Conservation (phyloP, 2,888 invertebrate genomes). For the Polylopha cassiicola region DNA sequence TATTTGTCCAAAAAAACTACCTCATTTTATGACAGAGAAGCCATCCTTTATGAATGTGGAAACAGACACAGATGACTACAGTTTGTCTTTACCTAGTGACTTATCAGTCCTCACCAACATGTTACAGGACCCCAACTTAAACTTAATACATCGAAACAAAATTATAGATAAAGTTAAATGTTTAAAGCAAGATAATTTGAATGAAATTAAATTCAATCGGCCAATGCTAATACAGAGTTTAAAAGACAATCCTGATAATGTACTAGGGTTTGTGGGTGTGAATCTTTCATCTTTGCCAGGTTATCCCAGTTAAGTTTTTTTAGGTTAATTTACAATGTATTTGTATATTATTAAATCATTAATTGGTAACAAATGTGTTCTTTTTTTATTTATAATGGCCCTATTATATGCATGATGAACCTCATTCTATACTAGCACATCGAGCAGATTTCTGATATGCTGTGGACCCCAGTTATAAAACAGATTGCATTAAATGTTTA, state of each 20-base stretch:
- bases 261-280: constrained; percentile 56
- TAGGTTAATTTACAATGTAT: background rate
- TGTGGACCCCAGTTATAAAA: no score
- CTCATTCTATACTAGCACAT: no score
- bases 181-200: constrained; percentile 41
- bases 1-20: constrained; percentile 45
- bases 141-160: constrained; percentile 38
- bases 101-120: constrained; percentile 41
- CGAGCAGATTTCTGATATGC: no score
- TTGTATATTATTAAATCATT: background rate
- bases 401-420: no score
- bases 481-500: no score
- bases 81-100: constrained; percentile 42
- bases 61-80: constrained; percentile 43
- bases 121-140: constrained; percentile 41
- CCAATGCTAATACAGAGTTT: constrained; percentile 45
- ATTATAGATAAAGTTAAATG: constrained; percentile 49
- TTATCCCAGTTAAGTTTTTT: constrained; percentile 37
- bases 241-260: constrained; percentile 47
- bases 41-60: constrained; percentile 30
- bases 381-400: no score
- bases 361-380: no score
- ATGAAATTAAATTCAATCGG: constrained; percentile 51
- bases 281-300: constrained; percentile 54
- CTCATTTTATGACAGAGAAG: constrained; percentile 18